phyloP scores from a whole-genome alignment of 2,797 vertebrate species.

The Smutsia temminckii region DNA sequence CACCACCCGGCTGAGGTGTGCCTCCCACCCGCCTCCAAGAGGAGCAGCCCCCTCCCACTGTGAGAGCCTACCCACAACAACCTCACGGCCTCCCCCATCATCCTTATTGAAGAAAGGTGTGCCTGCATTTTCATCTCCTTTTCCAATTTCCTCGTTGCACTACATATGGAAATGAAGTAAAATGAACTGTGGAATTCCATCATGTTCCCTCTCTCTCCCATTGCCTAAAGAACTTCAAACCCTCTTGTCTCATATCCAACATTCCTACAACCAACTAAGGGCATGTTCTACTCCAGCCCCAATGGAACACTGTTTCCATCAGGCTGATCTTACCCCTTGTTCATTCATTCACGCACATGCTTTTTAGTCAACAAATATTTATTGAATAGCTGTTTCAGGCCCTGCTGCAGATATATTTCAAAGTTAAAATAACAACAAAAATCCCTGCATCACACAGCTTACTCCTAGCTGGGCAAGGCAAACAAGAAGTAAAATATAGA shows the following conservation, averaged over 20 bases:
- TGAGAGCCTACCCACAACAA: background rate
- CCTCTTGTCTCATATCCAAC: background rate
- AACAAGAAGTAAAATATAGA: background rate
- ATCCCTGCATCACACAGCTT: too few relatives aligned
- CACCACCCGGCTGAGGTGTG: background rate
- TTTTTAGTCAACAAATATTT: background rate
- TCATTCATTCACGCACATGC: background rate
- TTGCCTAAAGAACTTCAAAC: background rate
- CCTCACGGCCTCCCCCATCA: background rate
- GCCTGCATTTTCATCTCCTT: background rate
- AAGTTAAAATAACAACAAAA: background rate
- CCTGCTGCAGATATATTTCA: background rate
- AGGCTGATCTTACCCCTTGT: background rate
- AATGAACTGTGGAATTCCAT: background rate
- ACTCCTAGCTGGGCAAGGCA: background rate
- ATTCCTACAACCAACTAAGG: background rate
- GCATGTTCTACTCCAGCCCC: background rate
- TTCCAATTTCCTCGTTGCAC: background rate
- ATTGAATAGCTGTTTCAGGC: background rate
- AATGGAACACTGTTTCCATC: background rate
- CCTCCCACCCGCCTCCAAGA: background rate
- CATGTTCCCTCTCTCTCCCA: background rate
- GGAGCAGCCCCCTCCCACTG: background rate
- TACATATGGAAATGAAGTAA: background rate
- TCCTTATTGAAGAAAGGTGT: background rate